Percentiles rank a stretch among this genome's conserved stretches.
These are phyloP conservation scores for Parapristionchus giblindavisi DNA, from an alignment of 2,888 invertebrate genomes.

Conservation along the genomic window DNA sequence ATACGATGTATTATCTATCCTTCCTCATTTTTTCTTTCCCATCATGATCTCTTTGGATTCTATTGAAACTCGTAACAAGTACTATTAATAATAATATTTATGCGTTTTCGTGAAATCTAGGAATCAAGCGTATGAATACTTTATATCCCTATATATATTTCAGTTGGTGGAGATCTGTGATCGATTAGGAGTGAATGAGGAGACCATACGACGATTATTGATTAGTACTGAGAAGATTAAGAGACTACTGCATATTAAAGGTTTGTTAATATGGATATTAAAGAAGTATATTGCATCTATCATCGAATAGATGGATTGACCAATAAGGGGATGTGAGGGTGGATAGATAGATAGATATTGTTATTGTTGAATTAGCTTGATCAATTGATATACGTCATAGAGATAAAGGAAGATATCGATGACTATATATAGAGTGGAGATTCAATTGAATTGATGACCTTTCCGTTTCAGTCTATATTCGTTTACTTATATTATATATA, in stretches of 20 bases:
- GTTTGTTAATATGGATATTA: no score
- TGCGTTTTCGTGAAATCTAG: no score
- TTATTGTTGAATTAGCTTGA: neutral
- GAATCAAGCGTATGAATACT: no score
- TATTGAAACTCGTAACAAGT: no score
- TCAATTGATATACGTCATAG: neutral
- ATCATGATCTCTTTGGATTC: constrained; percentile 9
- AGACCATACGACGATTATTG: constrained; percentile 2
- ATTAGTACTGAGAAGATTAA: constrained; percentile 21
- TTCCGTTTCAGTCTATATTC: no score
- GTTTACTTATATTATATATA: no score
- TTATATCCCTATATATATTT: no score
- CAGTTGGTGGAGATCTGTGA: constrained; percentile 29
- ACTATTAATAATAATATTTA: no score
- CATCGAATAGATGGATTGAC: neutral
- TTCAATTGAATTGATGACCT: no score
- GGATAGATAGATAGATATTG: neutral
- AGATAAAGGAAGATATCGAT: neutral
- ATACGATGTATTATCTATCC: neutral
- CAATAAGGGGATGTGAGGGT: neutral
- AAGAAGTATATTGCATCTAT: neutral
- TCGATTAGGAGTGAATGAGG: constrained; percentile 32
- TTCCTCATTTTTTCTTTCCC: constrained; percentile 13
- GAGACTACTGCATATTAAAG: constrained; percentile 17
- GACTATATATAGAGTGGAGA: no score